phyloP scores from a whole-genome alignment of 1,140 invertebrate species.

The Panonychus citri region DNA sequence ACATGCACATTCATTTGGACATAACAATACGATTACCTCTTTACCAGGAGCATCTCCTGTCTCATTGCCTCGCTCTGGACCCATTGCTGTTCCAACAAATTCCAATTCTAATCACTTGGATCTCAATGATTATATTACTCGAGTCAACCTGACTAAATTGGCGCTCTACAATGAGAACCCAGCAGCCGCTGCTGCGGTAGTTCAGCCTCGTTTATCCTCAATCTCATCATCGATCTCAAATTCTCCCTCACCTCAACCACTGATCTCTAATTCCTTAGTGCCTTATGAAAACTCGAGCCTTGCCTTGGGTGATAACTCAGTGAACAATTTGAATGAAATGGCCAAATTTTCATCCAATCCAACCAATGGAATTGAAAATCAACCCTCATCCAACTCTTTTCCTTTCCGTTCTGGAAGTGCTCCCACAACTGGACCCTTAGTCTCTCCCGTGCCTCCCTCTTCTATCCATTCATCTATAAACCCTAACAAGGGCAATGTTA shows the following conservation, averaged over 20 bases:
- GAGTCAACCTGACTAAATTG: not conserved
- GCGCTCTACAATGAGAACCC: not conserved
- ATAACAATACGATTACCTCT: too few relatives aligned
- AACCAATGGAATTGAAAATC: too few relatives aligned
- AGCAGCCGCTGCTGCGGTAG: not conserved
- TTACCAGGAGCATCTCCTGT: not conserved
- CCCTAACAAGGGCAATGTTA: conserved; percentile 22
- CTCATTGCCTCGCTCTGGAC: not conserved
- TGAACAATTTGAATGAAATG: not conserved
- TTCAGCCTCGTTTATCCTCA: not conserved
- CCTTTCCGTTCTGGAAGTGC: too few relatives aligned
- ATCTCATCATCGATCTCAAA: not conserved
- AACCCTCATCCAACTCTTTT: too few relatives aligned
- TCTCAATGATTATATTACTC: not conserved
- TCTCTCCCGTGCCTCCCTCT: too few relatives aligned
- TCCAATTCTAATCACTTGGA: not conserved
- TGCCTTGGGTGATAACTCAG: not conserved
- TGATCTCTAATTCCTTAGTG: not conserved
- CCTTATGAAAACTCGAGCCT: not conserved
- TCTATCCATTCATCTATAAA: too few relatives aligned
- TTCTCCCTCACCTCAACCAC: not conserved
- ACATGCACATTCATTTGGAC: too few relatives aligned
- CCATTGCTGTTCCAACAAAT: not conserved
- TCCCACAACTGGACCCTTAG: too few relatives aligned
- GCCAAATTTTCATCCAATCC: not conserved